These are phyloP conservation scores for Echinometra lucunter DNA, from an alignment of 53 echinoderm and acorn worm genomes.

Conservation along the genomic window DNA sequence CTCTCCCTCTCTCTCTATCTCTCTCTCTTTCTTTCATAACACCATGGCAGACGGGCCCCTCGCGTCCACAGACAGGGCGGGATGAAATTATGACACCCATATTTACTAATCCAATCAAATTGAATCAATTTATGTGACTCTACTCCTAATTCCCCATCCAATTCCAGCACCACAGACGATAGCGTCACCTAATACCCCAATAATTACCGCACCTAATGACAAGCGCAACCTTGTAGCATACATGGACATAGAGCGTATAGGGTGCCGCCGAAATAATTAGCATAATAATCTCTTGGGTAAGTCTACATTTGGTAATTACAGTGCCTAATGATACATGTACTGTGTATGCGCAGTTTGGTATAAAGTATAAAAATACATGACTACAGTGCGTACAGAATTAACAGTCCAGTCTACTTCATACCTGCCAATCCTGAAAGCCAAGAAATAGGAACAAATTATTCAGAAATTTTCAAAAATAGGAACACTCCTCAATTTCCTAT, in stretches of 20 bases:
- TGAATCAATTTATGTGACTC: conserved; percentile 36
- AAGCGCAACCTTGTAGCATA: conserved; percentile 2
- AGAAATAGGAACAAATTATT: no score
- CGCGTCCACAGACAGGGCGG: background rate
- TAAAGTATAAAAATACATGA: no score
- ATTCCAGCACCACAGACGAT: background rate
- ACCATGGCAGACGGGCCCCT: background rate
- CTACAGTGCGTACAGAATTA: no score
- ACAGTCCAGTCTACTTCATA: no score
- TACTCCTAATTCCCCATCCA: background rate
- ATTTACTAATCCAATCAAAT: conserved; percentile 41
- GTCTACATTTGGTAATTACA: conserved; percentile 44
- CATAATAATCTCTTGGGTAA: background rate
- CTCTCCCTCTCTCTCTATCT: background rate
- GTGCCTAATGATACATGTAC: no score
- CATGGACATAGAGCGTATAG: background rate
- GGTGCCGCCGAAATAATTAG: conserved; percentile 14
- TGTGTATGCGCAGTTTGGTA: no score
- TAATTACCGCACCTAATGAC: conserved; percentile 42
- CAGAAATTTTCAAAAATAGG: no score
- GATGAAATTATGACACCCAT: conserved; percentile 26
- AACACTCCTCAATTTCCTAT: no score
- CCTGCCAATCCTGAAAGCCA: no score
- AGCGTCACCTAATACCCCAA: background rate
- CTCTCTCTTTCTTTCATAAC: no score